Conservation (phyloP, 1,140 invertebrate species). For the Melipona quadrifasciata region DNA sequence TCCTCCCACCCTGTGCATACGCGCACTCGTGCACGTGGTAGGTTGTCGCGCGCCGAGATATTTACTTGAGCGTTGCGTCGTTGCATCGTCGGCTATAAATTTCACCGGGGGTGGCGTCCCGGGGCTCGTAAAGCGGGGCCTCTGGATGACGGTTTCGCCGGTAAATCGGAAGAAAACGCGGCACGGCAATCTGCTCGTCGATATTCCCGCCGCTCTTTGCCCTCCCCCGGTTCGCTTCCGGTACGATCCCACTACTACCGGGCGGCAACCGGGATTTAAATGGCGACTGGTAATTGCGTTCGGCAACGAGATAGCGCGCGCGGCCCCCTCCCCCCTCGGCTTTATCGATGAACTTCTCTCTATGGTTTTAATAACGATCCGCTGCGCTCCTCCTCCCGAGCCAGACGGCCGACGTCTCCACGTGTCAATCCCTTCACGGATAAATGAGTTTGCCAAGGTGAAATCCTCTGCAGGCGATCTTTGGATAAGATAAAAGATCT, state of each 20-base stretch:
- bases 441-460: not conserved
- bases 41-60: conserved; percentile 41
- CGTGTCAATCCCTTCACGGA: not conserved
- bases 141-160: conserved; percentile 11
- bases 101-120: not conserved
- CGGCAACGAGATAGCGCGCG: not conserved
- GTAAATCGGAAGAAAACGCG: conserved; percentile 41
- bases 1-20: no score
- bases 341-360: not conserved
- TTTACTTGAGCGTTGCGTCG: conserved; percentile 34
- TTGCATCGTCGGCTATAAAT: conserved; percentile 48
- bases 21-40: not conserved
- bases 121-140: conserved; percentile 41
- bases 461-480: not conserved
- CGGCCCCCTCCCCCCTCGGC: not conserved
- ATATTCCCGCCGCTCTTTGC: conserved; percentile 37
- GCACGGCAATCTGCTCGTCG: conserved; percentile 55
- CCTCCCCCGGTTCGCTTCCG: conserved; percentile 4
- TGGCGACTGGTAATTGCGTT: conserved; percentile 30
- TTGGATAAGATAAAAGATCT: not conserved
- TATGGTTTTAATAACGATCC: conserved; percentile 12
- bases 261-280: conserved; percentile 30
- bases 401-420: no score
- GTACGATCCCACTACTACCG: conserved; percentile 21
- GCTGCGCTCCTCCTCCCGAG: not conserved